phyloP scores from a whole-genome alignment of 1,140 invertebrate species.

The Spodoptera litura region DNA sequence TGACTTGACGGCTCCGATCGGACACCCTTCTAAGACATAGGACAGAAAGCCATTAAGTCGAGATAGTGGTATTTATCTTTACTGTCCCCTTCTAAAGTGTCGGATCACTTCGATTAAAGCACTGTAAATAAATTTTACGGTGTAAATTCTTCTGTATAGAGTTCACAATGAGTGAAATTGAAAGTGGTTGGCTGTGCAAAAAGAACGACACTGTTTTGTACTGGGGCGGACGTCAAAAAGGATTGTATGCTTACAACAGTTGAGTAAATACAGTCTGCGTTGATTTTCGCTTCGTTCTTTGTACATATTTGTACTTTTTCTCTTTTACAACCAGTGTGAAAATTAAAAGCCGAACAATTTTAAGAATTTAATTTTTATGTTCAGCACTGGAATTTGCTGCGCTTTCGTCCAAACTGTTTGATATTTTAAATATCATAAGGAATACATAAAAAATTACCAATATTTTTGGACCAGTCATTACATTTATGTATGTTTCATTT shows the following conservation, averaged over 20 bases:
- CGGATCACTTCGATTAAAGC: slow-evolving; percentile 71
- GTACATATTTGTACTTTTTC: background rate
- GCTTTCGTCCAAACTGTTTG: too few species aligned
- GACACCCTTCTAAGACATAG: slow-evolving; percentile 73
- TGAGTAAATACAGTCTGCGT: slow-evolving; percentile 36
- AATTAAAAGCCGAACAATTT: background rate
- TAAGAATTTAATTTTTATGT: too few species aligned
- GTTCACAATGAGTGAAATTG: slow-evolving; percentile 22
- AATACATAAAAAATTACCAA: too few species aligned
- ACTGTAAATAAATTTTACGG: slow-evolving; percentile 60
- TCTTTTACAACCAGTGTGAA: background rate
- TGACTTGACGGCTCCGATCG: slow-evolving; percentile 69
- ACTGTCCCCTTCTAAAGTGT: slow-evolving; percentile 64
- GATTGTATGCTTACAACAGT: slow-evolving; percentile 22
- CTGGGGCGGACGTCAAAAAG: slow-evolving; percentile 32
- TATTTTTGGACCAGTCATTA: too few species aligned
- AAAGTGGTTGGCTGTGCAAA: slow-evolving; percentile 24
- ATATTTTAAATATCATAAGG: too few species aligned
- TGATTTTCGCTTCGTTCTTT: slow-evolving; percentile 19
- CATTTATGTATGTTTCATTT: too few species aligned
- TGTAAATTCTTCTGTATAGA: slow-evolving; percentile 24
- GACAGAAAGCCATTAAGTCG: slow-evolving; percentile 82
- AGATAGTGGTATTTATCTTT: slow-evolving; percentile 82
- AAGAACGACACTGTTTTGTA: slow-evolving; percentile 10
- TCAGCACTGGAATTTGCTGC: too few species aligned